Evolutionary conservation across 2,888 invertebrate genomes (phyloP).

Genomic region (Drosophila nigritarsus): DNA sequence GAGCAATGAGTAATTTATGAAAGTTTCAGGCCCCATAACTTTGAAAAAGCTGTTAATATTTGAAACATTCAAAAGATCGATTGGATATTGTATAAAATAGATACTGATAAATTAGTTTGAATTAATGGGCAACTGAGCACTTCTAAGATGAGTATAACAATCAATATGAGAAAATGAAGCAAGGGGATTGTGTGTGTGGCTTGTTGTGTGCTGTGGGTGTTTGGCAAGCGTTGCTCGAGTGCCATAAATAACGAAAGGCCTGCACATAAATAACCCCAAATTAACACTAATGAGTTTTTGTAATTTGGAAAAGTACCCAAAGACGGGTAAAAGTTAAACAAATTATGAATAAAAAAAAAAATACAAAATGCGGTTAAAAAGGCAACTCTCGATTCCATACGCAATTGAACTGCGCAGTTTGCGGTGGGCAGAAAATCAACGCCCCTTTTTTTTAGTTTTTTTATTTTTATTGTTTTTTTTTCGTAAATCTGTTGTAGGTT

Average conservation of each 20-base stretch:
- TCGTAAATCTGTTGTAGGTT: constrained; percentile 8
- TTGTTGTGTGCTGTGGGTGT: constrained; percentile 46
- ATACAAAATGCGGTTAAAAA: constrained; percentile 37
- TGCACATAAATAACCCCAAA: constrained; percentile 45
- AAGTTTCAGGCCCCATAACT: not conserved
- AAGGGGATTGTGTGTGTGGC: not conserved
- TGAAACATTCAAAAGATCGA: not conserved
- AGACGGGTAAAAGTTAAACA: constrained; percentile 30
- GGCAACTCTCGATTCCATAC: constrained; percentile 17
- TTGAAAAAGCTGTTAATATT: not conserved
- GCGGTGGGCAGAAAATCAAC: constrained; percentile 27
- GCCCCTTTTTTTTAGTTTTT: constrained; percentile 34
- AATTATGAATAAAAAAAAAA: constrained; percentile 11
- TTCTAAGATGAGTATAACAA: not conserved
- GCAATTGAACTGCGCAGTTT: constrained; percentile 45
- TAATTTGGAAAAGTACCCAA: constrained; percentile 42
- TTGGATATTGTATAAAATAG: not conserved
- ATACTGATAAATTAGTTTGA: not conserved
- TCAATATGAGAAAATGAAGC: not conserved
- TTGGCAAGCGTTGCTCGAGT: constrained; percentile 16
- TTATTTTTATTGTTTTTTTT: not conserved
- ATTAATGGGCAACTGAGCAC: not conserved
- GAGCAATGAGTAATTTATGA: not conserved
- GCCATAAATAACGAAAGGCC: constrained; percentile 64
- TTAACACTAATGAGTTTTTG: constrained; percentile 68